A percentile compares a stretch with the other conserved stretches of the same genome.
Evolutionary conservation across 2,888 invertebrate genomes (phyloP).

Genomic region (Lasioglossum pauxillum): DNA sequence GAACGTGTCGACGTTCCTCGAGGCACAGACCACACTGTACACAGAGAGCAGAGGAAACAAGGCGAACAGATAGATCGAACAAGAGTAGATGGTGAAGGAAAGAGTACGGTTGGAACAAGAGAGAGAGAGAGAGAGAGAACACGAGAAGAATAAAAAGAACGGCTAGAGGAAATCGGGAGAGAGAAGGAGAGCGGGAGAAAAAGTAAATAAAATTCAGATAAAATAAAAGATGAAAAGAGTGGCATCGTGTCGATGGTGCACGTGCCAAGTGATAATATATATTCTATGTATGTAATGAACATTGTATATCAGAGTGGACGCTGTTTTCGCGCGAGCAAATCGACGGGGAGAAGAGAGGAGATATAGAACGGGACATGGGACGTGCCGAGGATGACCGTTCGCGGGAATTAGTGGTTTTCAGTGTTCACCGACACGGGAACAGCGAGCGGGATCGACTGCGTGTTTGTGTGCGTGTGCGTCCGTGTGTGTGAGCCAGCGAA

Average conservation of each 20-base stretch:
- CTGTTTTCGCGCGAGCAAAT: slow-evolving; percentile 64
- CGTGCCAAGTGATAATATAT: slow-evolving; percentile 74
- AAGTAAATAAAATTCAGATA: slow-evolving; percentile 16
- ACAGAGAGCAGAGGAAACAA: not conserved
- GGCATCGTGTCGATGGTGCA: slow-evolving; percentile 72
- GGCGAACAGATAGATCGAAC: not conserved
- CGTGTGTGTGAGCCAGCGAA: slow-evolving; percentile 1
- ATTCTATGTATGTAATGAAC: slow-evolving; percentile 62
- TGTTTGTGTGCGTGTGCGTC: slow-evolving; percentile 7
- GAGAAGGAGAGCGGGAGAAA: not conserved
- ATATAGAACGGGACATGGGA: slow-evolving; percentile 24
- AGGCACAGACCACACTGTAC: slow-evolving; percentile 2
- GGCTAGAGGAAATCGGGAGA: not conserved
- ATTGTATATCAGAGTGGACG: slow-evolving; percentile 72
- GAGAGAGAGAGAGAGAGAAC: not conserved
- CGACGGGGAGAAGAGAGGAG: slow-evolving; percentile 17
- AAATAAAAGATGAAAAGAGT: slow-evolving; percentile 47
- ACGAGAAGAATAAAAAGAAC: not conserved
- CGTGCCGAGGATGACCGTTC: slow-evolving; percentile 43
- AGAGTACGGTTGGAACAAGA: too few relatives aligned
- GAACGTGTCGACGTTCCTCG: slow-evolving; percentile 44
- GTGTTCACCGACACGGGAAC: slow-evolving; percentile 33
- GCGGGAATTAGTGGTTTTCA: slow-evolving; percentile 40
- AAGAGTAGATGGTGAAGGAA: not conserved
- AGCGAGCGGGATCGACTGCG: slow-evolving; percentile 30